Base-by-base conservation (phyloP, 2,888 invertebrate genomes). In the Tineola bisselliella region DNA sequence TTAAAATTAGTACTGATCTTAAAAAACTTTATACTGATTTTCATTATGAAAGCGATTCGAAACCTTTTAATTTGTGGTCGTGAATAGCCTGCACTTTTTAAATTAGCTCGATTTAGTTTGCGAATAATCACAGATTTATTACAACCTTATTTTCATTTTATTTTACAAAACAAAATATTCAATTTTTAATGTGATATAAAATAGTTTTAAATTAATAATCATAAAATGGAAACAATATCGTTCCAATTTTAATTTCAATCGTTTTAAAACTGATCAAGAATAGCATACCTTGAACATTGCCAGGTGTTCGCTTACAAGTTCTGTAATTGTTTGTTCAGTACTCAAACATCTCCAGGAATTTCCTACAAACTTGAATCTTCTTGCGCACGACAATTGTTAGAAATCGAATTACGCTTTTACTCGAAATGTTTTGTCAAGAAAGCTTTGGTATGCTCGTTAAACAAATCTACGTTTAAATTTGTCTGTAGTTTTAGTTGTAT, bases 221-320 rank as follows among this genome's bases (percentile, higher is more conserved):
- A 25, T 25, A 25, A 25, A 25, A 25, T 6, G 25, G n/a, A 38
- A 38, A 38, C 38, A 10, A 38, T 38, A 38, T 12, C 3, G 38
- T 6, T 38, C 6, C 6, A 25, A 25, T 25, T 10, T 38, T 38
- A 10, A 6, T 6, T 38, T 6, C 1, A 15, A 48, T 48, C 48
- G 8, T 48, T 48, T 48, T 48, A 15, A 13, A 13, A 48, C 2
- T 43, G 12, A n/a, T 5, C 48, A 5, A 48, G 48, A 48, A 13
- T 48, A 48, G 54, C 5, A 10, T 11, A 6, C 18, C 11, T 12
- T 54, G 54, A 54, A 54, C 54, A 54, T 25, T 54, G 54, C 33
- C 58, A 58, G 58, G 58, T 58, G 58, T 58, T 13, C 33, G 19
- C 58, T 58, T 58, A 58, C 58, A 58, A 58, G 58, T 58, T 58